phyloP scores from a whole-genome alignment of 2,113 vertebrate genomes.

The Amphiprion percula region DNA sequence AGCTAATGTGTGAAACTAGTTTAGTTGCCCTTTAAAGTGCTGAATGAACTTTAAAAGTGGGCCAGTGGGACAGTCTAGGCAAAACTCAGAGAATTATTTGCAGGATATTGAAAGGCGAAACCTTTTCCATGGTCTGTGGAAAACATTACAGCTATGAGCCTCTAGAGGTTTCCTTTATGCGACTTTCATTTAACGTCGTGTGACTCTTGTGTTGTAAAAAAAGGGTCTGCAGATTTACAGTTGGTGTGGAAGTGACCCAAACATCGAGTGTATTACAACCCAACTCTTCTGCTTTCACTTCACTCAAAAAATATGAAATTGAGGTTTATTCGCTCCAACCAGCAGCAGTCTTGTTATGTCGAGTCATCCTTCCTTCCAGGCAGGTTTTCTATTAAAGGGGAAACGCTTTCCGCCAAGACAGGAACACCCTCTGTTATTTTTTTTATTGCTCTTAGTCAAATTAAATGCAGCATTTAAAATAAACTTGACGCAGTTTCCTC shows the following conservation, averaged over 20 bases:
- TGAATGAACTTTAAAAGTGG: conserved; percentile 4
- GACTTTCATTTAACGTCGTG: conserved; percentile 1
- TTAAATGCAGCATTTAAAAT: conserved; percentile 7
- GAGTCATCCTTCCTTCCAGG: neutral
- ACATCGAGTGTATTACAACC: neutral
- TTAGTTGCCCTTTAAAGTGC: neutral
- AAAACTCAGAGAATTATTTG: neutral
- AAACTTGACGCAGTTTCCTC: conserved; percentile 15
- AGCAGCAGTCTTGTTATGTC: rapidly evolving
- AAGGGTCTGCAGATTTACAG: neutral
- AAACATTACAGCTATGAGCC: neutral
- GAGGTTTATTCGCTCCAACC: neutral
- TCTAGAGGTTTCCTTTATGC: neutral
- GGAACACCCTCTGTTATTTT: neutral
- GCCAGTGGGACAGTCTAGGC: neutral
- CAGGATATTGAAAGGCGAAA: neutral
- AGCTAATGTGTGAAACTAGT: neutral
- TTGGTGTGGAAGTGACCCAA: neutral
- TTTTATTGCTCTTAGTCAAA: neutral
- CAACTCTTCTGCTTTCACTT: neutral
- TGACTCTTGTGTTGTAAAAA: neutral
- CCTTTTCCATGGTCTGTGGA: conserved; percentile 1
- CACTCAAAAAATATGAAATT: neutral
- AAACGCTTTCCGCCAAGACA: neutral
- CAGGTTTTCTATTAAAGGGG: neutral